phyloP scores from a whole-genome alignment of 2,113 vertebrate species.

The Lepus europaeus region DNA sequence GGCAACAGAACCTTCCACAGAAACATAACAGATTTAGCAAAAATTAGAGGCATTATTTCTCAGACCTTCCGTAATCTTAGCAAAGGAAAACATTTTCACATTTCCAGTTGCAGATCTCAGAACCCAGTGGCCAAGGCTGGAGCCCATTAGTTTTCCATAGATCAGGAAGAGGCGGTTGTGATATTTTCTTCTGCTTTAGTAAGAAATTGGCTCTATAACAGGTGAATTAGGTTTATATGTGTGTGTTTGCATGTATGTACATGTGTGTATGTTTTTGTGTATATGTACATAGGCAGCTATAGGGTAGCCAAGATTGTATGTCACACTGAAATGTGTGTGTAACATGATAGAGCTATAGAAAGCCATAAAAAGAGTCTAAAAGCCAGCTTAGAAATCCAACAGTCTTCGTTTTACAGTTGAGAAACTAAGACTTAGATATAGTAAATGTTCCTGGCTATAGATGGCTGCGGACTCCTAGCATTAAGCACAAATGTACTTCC shows the following conservation, averaged over 20 bases:
- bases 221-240: not conserved
- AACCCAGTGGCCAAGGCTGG: not conserved
- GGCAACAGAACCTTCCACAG: rapidly evolving
- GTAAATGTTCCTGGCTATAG: not conserved
- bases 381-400: not conserved
- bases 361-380: not conserved
- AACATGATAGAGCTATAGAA: not conserved
- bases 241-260: not conserved
- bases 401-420: not conserved
- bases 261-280: not conserved
- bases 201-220: not conserved
- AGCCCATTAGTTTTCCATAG: not conserved
- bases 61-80: not conserved
- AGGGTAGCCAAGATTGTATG: not conserved
- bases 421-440: not conserved
- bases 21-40: not conserved
- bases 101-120: not conserved
- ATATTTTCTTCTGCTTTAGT: not conserved
- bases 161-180: rapidly evolving
- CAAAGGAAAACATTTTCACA: not conserved
- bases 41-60: not conserved
- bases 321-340: not conserved
- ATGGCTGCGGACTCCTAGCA: not conserved
- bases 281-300: not conserved
- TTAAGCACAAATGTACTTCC: not conserved